Conservation (phyloP, 2,888 invertebrate genomes). For the Mimumesa dahlbomi region DNA sequence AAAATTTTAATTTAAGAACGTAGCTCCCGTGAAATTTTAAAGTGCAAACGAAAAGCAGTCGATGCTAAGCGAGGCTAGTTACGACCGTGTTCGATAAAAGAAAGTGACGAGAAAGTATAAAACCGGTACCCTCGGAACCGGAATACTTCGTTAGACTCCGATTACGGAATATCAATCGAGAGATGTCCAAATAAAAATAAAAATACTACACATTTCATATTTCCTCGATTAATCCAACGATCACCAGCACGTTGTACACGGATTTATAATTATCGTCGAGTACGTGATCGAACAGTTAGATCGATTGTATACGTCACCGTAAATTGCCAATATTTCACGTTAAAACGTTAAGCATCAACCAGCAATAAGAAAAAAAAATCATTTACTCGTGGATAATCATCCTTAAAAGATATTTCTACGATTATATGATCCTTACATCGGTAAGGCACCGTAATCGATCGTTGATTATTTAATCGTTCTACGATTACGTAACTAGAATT, state of each 20-base stretch:
- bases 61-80: background rate
- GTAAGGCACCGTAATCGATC: background rate
- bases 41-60: background rate
- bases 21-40: background rate
- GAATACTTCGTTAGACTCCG: slow-evolving; percentile 34
- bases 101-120: slow-evolving; percentile 53
- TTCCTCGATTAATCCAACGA: too few relatives aligned
- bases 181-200: slow-evolving; percentile 41
- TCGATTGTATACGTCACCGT: too few relatives aligned
- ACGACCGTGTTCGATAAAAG: slow-evolving; percentile 33
- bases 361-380: too few relatives aligned
- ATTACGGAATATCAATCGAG: slow-evolving; percentile 49
- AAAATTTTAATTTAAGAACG: too few relatives aligned
- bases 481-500: background rate
- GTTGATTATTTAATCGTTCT: background rate
- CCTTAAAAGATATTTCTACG: background rate
- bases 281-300: too few relatives aligned
- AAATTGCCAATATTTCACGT: too few relatives aligned
- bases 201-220: background rate
- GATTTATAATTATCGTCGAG: too few relatives aligned
- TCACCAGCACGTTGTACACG: too few relatives aligned
- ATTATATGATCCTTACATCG: background rate
- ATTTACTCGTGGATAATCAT: too few relatives aligned
- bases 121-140: slow-evolving; percentile 50
- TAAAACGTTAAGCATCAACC: too few relatives aligned